Conservation (phyloP, 2,113 vertebrate genomes). For the Sciurus niger region DNA sequence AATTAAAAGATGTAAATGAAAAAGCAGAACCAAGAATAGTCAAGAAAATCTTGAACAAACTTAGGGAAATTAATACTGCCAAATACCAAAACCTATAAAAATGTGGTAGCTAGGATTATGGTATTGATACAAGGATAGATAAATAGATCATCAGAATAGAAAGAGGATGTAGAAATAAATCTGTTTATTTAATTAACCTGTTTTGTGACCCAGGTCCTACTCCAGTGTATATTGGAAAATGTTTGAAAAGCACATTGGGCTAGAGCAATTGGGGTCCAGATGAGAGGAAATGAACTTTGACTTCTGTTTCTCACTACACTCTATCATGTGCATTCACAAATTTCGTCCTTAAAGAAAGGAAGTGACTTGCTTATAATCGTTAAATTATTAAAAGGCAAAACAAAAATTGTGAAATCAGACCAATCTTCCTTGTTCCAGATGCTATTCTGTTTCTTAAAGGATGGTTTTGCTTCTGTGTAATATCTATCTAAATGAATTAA, state of each 20-base stretch:
- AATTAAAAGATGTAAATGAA: not conserved
- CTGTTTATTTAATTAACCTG: not conserved
- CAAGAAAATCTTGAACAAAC: not conserved
- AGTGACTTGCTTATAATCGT: not conserved
- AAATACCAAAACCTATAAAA: not conserved
- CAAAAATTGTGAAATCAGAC: not conserved
- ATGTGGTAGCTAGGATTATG: not conserved
- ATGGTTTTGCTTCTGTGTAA: conserved; percentile 44
- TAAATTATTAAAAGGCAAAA: conserved; percentile 10
- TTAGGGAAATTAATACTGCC: not conserved
- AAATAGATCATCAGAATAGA: not conserved
- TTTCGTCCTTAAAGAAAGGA: conserved; percentile 39
- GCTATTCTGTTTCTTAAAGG: not conserved
- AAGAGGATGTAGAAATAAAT: not conserved
- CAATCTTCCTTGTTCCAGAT: not conserved
- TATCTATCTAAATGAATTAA: not conserved
- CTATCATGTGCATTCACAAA: not conserved
- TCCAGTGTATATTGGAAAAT: not conserved
- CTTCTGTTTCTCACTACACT: not conserved
- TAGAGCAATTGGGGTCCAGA: not conserved
- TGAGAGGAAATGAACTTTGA: not conserved
- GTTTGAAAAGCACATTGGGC: not conserved
- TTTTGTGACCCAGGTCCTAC: not conserved
- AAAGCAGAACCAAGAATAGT: conserved; percentile 10
- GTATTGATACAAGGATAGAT: not conserved